phyloP scores from a whole-genome alignment of 2,888 invertebrate genomes.

The Ornithoptera alexandrae region DNA sequence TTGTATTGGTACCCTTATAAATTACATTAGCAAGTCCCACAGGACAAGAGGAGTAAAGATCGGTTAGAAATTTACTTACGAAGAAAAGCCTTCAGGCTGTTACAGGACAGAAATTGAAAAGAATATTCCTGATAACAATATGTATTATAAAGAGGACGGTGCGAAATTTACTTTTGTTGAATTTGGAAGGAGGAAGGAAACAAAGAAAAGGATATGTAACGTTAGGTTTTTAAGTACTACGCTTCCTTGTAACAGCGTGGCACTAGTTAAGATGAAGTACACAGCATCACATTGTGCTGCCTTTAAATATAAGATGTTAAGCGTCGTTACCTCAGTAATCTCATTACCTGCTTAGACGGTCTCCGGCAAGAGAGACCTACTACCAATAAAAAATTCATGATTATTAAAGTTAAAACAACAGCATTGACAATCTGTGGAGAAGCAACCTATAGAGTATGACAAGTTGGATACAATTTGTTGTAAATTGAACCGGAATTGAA shows the following conservation, averaged over 20 bases:
- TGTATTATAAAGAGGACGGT: neutral
- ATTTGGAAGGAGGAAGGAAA: neutral
- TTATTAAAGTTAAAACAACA: neutral
- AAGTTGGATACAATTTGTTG: conserved; percentile 32
- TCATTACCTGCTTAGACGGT: no score
- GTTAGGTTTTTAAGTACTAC: no score
- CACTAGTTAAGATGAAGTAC: no score
- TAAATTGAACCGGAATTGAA: conserved; percentile 33
- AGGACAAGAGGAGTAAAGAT: conserved; percentile 44
- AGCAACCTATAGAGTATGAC: neutral
- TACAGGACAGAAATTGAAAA: conserved; percentile 25
- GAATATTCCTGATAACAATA: neutral
- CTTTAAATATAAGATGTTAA: no score
- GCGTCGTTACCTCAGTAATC: no score
- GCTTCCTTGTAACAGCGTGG: no score
- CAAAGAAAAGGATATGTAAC: neutral
- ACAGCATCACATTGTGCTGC: no score
- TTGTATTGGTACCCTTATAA: conserved; percentile 70
- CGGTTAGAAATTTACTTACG: conserved; percentile 35
- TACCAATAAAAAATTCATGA: neutral
- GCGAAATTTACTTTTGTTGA: neutral
- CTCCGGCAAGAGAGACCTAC: no score
- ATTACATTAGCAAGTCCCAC: conserved; percentile 61
- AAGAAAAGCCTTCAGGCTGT: neutral
- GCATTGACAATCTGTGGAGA: neutral